Conservation (phyloP, 53 echinoderm and acorn worm genomes). For the Holothuria leucospilota region DNA sequence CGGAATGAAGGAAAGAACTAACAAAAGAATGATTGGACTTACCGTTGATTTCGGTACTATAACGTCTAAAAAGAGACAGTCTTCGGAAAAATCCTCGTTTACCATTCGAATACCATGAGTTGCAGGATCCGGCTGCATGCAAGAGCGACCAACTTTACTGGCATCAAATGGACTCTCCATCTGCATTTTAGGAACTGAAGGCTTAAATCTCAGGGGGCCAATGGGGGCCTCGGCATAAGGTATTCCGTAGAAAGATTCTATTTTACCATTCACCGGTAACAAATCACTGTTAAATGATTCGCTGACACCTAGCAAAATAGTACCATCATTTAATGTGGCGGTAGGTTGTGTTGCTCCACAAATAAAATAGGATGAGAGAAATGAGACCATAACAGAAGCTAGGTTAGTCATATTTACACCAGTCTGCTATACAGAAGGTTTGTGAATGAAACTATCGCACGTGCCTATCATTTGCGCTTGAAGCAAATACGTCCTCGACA, state of each 20-base stretch:
- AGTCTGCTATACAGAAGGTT: no score
- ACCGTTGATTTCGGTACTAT: not conserved
- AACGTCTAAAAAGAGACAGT: slow-evolving; percentile 60
- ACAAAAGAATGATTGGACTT: no score
- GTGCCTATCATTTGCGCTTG: no score
- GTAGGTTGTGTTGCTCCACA: not conserved
- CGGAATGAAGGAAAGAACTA: no score
- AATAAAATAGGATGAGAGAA: not conserved
- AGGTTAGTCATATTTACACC: no score
- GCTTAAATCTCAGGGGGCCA: slow-evolving; percentile 51
- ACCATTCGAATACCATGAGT: slow-evolving; percentile 60
- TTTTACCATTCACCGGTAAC: not conserved
- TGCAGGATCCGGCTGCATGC: not conserved
- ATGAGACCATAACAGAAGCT: not conserved
- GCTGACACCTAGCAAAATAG: not conserved
- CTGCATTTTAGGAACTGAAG: slow-evolving; percentile 42
- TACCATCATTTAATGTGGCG: slow-evolving; percentile 13
- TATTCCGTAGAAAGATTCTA: slow-evolving; percentile 47
- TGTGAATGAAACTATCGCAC: no score
- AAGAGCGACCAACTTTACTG: no score
- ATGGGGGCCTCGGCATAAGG: slow-evolving; percentile 68
- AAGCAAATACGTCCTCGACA: no score
- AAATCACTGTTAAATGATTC: not conserved
- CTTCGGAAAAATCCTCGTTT: slow-evolving; percentile 71
- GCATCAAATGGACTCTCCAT: no score